phyloP scores from a whole-genome alignment of 2,113 vertebrate species.

The Catharus bicknelli region DNA sequence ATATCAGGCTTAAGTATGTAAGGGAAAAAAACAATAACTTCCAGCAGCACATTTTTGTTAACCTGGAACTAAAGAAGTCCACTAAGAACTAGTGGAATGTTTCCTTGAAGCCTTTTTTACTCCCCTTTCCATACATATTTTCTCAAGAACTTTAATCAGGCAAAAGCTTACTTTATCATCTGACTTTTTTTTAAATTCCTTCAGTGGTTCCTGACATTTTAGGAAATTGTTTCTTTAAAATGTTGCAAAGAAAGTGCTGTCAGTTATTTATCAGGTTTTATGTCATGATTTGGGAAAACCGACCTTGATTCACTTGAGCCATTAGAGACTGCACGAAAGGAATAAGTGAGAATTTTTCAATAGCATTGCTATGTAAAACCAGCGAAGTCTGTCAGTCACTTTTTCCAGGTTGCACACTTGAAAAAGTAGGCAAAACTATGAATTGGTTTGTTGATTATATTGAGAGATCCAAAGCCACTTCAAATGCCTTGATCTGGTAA shows the following conservation, averaged over 20 bases:
- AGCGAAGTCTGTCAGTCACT: background rate
- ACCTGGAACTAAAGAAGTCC: background rate
- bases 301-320: constrained; percentile 50
- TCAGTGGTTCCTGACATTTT: background rate
- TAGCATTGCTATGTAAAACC: background rate
- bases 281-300: constrained; percentile 38
- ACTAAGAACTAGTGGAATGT: background rate
- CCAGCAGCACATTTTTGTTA: constrained; percentile 33
- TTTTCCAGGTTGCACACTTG: background rate
- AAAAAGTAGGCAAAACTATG: constrained; percentile 24
- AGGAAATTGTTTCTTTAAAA: constrained; percentile 40
- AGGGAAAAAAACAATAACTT: background rate
- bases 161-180: constrained; percentile 47
- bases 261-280: constrained; percentile 45
- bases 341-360: constrained; percentile 23
- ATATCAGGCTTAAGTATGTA: background rate
- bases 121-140: background rate
- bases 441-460: background rate
- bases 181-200: background rate
- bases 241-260: constrained; percentile 35
- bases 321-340: constrained; percentile 38
- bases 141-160: constrained; percentile 43
- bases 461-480: background rate
- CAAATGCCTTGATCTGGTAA: background rate
- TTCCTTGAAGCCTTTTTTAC: background rate